These are phyloP conservation scores for Ceuthmochares aereus DNA, from an alignment of 2,113 vertebrate species.

Conservation along the genomic window DNA sequence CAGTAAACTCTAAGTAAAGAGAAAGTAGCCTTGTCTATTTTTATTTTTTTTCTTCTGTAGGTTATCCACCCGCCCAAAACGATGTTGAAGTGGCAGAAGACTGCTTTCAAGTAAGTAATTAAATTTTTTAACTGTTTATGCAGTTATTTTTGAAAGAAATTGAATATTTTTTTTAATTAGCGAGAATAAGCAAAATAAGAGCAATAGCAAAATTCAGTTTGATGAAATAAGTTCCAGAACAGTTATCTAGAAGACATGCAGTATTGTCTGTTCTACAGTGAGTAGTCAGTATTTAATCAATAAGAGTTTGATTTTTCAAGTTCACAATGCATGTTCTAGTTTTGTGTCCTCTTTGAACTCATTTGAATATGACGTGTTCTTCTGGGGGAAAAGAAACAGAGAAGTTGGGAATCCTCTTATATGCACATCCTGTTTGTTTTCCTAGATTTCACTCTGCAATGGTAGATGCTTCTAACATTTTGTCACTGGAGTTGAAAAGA, in stretches of 20 bases:
- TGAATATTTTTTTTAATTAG: neutral
- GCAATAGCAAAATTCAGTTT: neutral
- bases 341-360: neutral
- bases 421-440: neutral
- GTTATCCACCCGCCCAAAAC: constrained; percentile 82
- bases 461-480: neutral
- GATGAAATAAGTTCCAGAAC: neutral
- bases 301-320: neutral
- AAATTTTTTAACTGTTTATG: neutral
- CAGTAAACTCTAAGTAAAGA: neutral
- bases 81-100: constrained; percentile 86
- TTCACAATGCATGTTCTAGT: neutral
- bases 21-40: neutral
- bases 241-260: neutral
- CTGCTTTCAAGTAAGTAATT: constrained; percentile 86
- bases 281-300: neutral
- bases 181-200: neutral
- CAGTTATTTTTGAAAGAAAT: neutral
- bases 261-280: neutral
- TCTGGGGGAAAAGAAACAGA: neutral
- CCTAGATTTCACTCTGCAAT: neutral
- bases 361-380: neutral
- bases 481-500: neutral
- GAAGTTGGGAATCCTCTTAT: neutral
- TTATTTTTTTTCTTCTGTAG: constrained; percentile 60